These are phyloP conservation scores for Chauna torquata DNA, from an alignment of 2,113 vertebrate species.

Conservation along the genomic window DNA sequence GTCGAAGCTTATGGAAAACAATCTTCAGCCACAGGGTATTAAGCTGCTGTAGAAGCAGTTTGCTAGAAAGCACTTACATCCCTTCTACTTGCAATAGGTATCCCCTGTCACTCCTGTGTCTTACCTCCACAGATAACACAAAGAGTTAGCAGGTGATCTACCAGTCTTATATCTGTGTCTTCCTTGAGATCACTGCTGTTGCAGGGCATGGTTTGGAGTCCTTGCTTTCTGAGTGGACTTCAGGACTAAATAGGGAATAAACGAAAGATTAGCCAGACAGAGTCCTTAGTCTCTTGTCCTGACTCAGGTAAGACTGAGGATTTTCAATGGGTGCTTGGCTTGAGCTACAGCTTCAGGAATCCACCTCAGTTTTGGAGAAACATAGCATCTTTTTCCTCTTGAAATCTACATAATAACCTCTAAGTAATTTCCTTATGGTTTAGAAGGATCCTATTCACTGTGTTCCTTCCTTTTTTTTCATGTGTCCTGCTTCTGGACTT, in stretches of 20 bases:
- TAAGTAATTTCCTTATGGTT: background rate
- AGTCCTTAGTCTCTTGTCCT: background rate
- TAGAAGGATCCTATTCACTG: background rate
- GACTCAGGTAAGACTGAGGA: background rate
- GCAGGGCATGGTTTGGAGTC: background rate
- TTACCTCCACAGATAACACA: background rate
- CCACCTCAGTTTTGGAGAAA: background rate
- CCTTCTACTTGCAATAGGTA: background rate
- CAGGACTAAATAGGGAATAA: background rate
- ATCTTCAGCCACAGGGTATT: background rate
- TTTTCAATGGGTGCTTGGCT: background rate
- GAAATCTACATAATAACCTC: background rate
- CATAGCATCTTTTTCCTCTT: background rate
- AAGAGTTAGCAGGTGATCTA: background rate
- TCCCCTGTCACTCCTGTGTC: background rate
- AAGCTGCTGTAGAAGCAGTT: background rate
- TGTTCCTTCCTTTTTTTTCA: background rate
- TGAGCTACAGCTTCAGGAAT: background rate
- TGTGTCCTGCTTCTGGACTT: background rate
- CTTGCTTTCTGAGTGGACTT: background rate
- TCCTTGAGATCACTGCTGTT: background rate
- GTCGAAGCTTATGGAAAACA: background rate
- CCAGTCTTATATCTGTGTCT: background rate
- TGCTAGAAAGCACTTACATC: background rate
- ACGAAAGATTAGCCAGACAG: background rate